phyloP scores from a whole-genome alignment of 2,113 vertebrate species.

The Macquaria australasica region DNA sequence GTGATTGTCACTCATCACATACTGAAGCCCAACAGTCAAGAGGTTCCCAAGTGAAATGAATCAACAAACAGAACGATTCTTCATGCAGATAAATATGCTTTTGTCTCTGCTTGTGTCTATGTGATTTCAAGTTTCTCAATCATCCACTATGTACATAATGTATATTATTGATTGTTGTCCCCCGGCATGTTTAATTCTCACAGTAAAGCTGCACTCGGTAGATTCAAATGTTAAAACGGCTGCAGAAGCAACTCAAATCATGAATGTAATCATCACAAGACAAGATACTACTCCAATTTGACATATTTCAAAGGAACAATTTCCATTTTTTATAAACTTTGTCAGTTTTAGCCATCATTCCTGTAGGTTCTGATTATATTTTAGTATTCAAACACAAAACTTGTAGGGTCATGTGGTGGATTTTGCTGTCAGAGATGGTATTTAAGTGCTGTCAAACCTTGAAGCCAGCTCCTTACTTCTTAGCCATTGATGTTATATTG shows the following conservation, averaged over 20 bases:
- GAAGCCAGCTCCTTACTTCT: not conserved
- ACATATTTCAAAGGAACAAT: not conserved
- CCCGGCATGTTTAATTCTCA: slow-evolving; percentile 23
- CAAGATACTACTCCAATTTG: not conserved
- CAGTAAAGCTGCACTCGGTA: not conserved
- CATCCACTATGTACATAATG: slow-evolving; percentile 46
- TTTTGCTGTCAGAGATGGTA: not conserved
- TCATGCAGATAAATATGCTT: slow-evolving; percentile 46
- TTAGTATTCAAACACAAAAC: not conserved
- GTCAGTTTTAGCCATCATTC: not conserved
- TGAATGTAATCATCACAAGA: not conserved
- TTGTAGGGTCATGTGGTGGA: not conserved
- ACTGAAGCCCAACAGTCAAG: slow-evolving; percentile 32
- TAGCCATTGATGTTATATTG: not conserved
- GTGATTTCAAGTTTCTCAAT: slow-evolving; percentile 27
- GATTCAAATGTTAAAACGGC: not conserved
- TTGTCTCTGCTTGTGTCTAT: not conserved
- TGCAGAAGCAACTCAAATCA: slow-evolving; percentile 10
- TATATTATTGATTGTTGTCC: slow-evolving; percentile 48
- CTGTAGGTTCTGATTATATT: fast-evolving
- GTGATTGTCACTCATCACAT: slow-evolving; percentile 54
- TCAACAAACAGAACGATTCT: slow-evolving; percentile 27
- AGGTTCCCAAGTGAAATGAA: slow-evolving; percentile 40
- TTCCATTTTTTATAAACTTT: not conserved
- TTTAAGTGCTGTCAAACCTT: not conserved